These are phyloP conservation scores for Myotis findleyi DNA, from an alignment of 2,797 vertebrate genomes.

Conservation along the genomic window DNA sequence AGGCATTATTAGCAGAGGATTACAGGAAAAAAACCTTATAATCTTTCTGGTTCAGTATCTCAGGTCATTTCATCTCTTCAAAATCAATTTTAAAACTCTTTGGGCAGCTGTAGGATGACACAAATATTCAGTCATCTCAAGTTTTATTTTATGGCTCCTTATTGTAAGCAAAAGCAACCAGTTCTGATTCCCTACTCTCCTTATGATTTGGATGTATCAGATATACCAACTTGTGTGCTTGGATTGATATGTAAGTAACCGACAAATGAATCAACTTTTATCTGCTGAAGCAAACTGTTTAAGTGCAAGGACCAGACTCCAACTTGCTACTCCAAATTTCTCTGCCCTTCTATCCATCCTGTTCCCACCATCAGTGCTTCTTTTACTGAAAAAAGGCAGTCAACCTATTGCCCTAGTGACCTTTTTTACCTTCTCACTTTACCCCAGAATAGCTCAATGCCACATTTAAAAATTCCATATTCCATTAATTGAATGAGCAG, in stretches of 20 bases:
- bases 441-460: not conserved
- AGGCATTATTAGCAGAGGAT: not conserved
- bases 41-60: not conserved
- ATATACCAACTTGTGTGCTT: not conserved
- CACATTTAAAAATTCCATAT: not conserved
- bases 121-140: not conserved
- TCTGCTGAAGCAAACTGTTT: not conserved
- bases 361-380: not conserved
- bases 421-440: not conserved
- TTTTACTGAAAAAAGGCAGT: no score
- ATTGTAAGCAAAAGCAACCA: not conserved
- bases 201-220: not conserved
- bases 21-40: not conserved
- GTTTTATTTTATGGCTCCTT: not conserved
- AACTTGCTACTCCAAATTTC: not conserved
- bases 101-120: not conserved
- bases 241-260: not conserved
- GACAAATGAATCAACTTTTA: not conserved
- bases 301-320: not conserved
- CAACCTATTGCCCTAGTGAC: not conserved
- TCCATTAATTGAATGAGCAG: not conserved
- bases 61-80: not conserved
- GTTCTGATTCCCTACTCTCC: not conserved
- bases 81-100: not conserved
- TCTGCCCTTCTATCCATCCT: not conserved